Evolutionary conservation across 1,140 invertebrate species (phyloP).

Genomic region (Phymorhynchus buccinoides): DNA sequence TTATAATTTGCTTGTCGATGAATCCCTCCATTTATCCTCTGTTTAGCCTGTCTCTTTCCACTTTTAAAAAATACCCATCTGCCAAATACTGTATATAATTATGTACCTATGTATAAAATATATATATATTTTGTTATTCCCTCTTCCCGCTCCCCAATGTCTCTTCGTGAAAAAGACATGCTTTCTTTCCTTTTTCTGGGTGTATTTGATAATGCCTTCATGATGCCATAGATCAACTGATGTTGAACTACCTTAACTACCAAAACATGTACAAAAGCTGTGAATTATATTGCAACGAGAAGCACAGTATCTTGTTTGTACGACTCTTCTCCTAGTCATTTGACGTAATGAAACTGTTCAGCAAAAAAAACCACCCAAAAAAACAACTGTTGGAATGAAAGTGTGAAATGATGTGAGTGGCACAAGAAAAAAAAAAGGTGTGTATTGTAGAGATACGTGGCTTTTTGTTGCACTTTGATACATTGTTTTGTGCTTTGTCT

Average conservation of each 20-base stretch:
- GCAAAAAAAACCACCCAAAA: background rate
- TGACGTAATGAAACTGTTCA: background rate
- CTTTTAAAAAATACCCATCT: background rate
- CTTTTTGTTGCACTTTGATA: background rate
- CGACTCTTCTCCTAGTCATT: background rate
- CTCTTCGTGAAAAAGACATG: background rate
- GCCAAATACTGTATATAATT: slow-evolving; percentile 1
- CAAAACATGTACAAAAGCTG: background rate
- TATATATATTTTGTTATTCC: no score
- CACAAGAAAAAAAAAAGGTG: background rate
- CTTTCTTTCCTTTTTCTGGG: background rate
- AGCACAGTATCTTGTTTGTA: background rate
- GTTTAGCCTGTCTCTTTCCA: no score
- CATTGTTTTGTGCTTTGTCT: background rate
- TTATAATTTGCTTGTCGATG: background rate
- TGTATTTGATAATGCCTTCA: background rate
- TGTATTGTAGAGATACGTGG: background rate
- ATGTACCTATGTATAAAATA: background rate
- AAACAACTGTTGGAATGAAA: background rate
- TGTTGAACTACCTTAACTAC: background rate
- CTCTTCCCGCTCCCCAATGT: no score
- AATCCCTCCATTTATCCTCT: background rate
- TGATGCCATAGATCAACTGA: background rate
- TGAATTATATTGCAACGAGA: background rate
- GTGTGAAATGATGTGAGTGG: background rate